Conservation (phyloP, 2,888 invertebrate species). For the Pyrrhosoma nymphula region DNA sequence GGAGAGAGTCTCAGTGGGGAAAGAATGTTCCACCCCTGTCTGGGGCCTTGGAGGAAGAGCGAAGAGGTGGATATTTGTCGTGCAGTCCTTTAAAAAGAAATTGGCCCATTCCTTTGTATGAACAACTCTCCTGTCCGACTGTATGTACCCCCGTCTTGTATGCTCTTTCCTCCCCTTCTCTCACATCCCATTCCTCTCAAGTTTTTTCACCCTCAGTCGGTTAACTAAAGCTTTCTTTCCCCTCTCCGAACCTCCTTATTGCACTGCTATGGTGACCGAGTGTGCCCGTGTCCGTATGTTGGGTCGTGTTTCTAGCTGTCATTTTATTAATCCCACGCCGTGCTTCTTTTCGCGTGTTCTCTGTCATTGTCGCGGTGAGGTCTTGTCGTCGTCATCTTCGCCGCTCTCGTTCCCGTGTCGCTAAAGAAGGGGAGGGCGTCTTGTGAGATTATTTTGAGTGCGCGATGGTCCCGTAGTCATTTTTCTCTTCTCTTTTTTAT, state of each 20-base stretch:
- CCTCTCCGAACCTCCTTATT: too few species aligned
- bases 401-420: not conserved
- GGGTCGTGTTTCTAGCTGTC: not conserved
- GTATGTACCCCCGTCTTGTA: not conserved
- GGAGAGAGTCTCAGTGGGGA: not conserved
- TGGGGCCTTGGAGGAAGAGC: not conserved
- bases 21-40: not conserved
- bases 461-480: not conserved
- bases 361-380: not conserved
- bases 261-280: too few species aligned
- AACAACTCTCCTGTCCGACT: not conserved
- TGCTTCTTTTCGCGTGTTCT: not conserved
- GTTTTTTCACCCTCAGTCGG: not conserved
- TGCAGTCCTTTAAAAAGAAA: constrained; percentile 55
- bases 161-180: not conserved
- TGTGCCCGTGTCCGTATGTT: not conserved
- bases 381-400: not conserved
- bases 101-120: constrained; percentile 47
- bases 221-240: not conserved
- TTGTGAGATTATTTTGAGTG: constrained; percentile 16
- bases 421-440: not conserved
- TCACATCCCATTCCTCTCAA: not conserved
- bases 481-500: not conserved
- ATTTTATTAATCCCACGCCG: not conserved
- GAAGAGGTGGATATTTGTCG: constrained; percentile 9